Base-by-base conservation (phyloP, 23 tunicate genomes). In the Phallusia fumigata region DNA sequence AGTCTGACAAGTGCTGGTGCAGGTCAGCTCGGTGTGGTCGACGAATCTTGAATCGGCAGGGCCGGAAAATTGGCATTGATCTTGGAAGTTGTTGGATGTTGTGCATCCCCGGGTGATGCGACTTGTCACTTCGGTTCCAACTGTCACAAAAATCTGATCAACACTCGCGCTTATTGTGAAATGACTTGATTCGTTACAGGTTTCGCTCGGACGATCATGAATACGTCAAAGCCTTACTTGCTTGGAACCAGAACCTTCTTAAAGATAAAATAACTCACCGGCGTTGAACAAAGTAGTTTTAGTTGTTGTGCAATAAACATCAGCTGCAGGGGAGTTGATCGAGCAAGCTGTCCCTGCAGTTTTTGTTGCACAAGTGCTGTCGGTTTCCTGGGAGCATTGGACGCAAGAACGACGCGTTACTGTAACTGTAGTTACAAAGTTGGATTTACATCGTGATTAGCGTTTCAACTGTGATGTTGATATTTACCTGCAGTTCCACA, bases 351-450 rank as follows among this genome's bases (percentile, higher is more conserved):
- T 35, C 16, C 85, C 90, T 73, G 26, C 0, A 10, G 85, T 87
- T 74, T 72, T 75, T 35, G 77, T 81, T 12, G 76, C 85, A 52
- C 90, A 81, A 35, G 52, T 77, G 49, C 30, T 31, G 31, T 87
- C 81, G 12, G 32, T 47, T 53, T 34, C 74, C 30, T 75, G 75
- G 34, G 81, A 49, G 53, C 85, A 81, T 36, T 87, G 90, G 0
- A 87, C 81, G 34, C 90, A 75, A 30, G 36, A 40, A 31, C 77
- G 52, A n/a, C 22, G n/a, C 3, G 35, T 78, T 3, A 31, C 33
- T 18, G 33, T 22, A 5, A 26, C 78, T 33, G 40, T 47, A 16
- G 19, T 22, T 36, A n/a, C 26, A 36, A 36, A 30, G 73, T 50
- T 21, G 26, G 26, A 58, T n/a, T 22, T 6, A 22, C 13, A 6